phyloP scores from a whole-genome alignment of 2,113 vertebrate genomes.

The Amazona guildingii region DNA sequence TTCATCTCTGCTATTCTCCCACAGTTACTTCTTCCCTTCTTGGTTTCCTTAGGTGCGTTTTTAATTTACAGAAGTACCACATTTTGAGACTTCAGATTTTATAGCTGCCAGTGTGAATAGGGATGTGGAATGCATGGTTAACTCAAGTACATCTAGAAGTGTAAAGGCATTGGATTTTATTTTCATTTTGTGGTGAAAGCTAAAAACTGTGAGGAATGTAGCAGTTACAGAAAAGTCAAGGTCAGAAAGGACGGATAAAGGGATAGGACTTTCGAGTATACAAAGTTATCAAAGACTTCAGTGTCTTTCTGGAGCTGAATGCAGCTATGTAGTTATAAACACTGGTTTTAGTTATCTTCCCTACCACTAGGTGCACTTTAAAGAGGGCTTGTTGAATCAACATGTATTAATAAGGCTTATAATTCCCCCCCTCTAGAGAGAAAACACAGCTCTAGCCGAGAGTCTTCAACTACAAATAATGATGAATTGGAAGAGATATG shows the following conservation, averaged over 20 bases:
- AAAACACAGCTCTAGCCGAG: slow-evolving; percentile 26
- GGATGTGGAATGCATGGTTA: neutral
- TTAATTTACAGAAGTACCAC: neutral
- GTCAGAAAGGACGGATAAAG: neutral
- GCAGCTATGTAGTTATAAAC: neutral
- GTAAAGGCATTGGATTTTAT: neutral
- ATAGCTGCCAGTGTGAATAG: neutral
- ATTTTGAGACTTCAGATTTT: neutral
- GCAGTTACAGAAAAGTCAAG: neutral
- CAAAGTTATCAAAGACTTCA: neutral
- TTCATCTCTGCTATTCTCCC: neutral
- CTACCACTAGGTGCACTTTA: neutral
- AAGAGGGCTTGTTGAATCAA: neutral
- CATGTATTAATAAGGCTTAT: neutral
- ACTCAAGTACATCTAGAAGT: neutral
- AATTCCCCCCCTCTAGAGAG: slow-evolving; percentile 45
- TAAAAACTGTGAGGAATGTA: neutral
- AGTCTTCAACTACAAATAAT: neutral
- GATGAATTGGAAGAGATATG: slow-evolving; percentile 84
- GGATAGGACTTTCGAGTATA: neutral
- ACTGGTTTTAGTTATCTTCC: neutral
- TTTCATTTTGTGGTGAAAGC: neutral
- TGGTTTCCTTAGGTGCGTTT: neutral
- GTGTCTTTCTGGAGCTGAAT: neutral
- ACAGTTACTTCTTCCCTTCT: neutral